phyloP scores from a whole-genome alignment of 2,113 vertebrate species.

The Catharus minimus region DNA sequence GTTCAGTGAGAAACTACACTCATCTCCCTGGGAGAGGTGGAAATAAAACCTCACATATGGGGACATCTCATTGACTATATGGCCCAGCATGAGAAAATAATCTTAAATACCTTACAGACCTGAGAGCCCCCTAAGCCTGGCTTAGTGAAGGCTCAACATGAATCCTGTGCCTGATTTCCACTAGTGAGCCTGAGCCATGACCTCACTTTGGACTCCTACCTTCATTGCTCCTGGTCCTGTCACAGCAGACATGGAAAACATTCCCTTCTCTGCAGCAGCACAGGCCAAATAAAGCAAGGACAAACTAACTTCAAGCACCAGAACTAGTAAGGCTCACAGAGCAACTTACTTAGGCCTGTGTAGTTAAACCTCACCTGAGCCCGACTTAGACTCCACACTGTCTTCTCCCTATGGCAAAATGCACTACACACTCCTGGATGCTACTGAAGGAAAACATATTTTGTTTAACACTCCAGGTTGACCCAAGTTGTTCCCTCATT shows the following conservation, averaged over 20 bases:
- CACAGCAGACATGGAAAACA: neutral
- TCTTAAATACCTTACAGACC: neutral
- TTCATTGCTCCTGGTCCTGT: neutral
- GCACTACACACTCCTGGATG: neutral
- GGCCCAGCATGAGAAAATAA: neutral
- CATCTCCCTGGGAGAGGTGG: neutral
- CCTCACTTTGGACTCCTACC: neutral
- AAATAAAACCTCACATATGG: neutral
- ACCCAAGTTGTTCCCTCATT: constrained; percentile 48
- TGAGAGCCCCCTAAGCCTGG: neutral
- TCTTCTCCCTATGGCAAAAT: neutral
- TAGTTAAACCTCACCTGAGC: neutral
- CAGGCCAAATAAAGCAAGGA: constrained; percentile 16
- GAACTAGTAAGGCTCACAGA: neutral
- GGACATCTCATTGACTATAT: neutral
- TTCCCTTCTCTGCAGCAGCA: neutral
- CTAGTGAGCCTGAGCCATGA: neutral
- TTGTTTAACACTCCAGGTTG: constrained; percentile 25
- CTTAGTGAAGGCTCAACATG: neutral
- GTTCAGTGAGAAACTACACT: neutral
- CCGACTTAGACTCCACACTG: neutral
- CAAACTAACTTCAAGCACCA: neutral
- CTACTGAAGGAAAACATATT: constrained; percentile 33
- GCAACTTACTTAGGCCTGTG: neutral
- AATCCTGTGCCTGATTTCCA: neutral